Base-by-base conservation (phyloP, 92 coral and sea anemone genomes). In the Actinostola sp. region DNA sequence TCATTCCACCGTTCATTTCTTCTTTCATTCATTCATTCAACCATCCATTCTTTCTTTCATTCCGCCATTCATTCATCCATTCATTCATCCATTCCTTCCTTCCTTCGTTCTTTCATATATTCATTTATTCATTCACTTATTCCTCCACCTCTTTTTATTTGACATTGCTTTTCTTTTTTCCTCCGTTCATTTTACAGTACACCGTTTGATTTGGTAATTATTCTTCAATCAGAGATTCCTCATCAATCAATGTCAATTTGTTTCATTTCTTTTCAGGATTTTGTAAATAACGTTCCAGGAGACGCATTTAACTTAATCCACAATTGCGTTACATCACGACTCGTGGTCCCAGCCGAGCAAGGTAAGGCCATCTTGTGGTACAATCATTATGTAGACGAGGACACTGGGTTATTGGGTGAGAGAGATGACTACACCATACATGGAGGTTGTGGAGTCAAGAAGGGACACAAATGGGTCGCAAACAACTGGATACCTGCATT, bases 341-440 rank as follows among this genome's bases (percentile, higher is more conserved):
- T 87, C 12, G 85, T 82, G 0, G 88, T 90, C 9, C 73, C 65
- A 52, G 89, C 96, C 1, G 63, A 83, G 71, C 71, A 82, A 51
- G 96, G 96, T 66, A 83, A 76, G 35, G 96, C 96, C 13, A 83
- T 90, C 52, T 71, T 90, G 83, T 90, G 96, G 96, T 90, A 90
- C 67, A 90, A 90, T 44, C 96, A 90, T 71, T 90, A 87, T 76
- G 89, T 90, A 17, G 92, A 90, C 66, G 96, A 90, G 55, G 77
- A 75, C 76, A 89, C 89, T 10, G 96, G 96, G 25, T 87, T 92
- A 76, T 66, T 89, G 43, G 96, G 96, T 12, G 82, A 82, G 33
- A 56, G 86, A 17, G 96, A 89, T 35, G 92, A 89, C 67, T 89
- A 76, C 78, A 82, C 96, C 0, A 31, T 89, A 27, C 96, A 89